Base-by-base conservation (phyloP, 2,113 vertebrate genomes). In the Brachypodius melanocephalos region DNA sequence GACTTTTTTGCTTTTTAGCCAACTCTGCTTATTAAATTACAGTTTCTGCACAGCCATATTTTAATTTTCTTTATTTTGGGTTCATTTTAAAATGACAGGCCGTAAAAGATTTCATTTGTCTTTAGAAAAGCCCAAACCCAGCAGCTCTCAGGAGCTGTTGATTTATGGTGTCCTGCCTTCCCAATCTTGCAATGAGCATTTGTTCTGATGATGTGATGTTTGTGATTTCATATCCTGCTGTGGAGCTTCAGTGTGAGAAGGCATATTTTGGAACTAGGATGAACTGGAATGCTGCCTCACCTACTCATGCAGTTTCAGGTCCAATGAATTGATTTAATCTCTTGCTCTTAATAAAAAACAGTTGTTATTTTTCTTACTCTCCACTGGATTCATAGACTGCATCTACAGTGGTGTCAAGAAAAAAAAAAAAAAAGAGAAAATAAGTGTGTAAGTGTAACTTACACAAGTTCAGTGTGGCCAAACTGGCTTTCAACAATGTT, bases 181-280 rank as follows among this genome's bases (percentile, higher is more conserved):
- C 80, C 1, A 14, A 90, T 90, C 93, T 95, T 83, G 96, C 91
- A 94, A 86, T 43, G 75, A 96, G 72, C 79, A 90, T 95, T 97
- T 97, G 85, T 96, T 96, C 94, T 96, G 94, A 93, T 97, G 93
- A 96, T 96, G 94, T 96, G 96, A 96, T 97, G 95, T 96, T 97
- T 95, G 95, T 96, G 94, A 97, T 96, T 96, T 97, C 94, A 96
- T 96, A 95, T 97, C 95, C 94, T 97, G 94, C 94, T 96, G 93
- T 92, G 94, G 94, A 86, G 82, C 65, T 95, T 96, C 92, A 91
- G 75, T 90, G 72, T 90, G 82, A 97, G 95, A 96, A 97, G 92
- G 88, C 90, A 68, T 94, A 96, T 95, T 94, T 92, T 96, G 95
- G 91, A 96, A 96, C 93, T 74, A 59, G 86, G 88, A 96, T 86